These are phyloP conservation scores for Sacculina carcini DNA, from an alignment of 2,888 invertebrate species.

Conservation along the genomic window DNA sequence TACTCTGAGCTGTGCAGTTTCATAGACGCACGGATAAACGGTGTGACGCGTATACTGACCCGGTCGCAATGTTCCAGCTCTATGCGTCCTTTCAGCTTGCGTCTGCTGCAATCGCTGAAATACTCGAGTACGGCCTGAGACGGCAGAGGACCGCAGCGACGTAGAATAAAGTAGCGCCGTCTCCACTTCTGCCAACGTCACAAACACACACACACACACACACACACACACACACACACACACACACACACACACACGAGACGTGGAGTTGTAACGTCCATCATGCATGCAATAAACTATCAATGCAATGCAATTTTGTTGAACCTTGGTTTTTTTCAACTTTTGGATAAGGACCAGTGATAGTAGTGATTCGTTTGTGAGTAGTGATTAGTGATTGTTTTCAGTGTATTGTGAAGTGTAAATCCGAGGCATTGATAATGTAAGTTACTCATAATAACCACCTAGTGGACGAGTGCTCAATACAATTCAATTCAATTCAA, in stretches of 20 bases:
- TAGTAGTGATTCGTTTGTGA: too few relatives aligned
- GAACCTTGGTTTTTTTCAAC: neutral
- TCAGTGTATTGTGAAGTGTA: too few relatives aligned
- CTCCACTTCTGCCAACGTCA: constrained; percentile 55
- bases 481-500: neutral
- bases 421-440: too few relatives aligned
- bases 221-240: neutral
- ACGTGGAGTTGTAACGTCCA: too few relatives aligned
- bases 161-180: constrained; percentile 73
- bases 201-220: neutral
- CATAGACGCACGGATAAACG: too few relatives aligned
- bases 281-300: too few relatives aligned
- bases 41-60: constrained; percentile 27
- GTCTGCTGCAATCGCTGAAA: constrained; percentile 60
- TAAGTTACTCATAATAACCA: too few relatives aligned
- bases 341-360: neutral
- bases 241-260: too few relatives aligned
- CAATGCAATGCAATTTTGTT: too few relatives aligned
- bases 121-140: constrained; percentile 82
- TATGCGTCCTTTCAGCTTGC: constrained; percentile 62
- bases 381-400: too few relatives aligned
- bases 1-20: neutral
- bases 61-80: constrained; percentile 90
- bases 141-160: constrained; percentile 67
- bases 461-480: too few relatives aligned